Percentiles rank a stretch among this genome's conserved stretches.
phyloP scores from a whole-genome alignment of 2,113 vertebrate species.

The Elanoides forficatus region DNA sequence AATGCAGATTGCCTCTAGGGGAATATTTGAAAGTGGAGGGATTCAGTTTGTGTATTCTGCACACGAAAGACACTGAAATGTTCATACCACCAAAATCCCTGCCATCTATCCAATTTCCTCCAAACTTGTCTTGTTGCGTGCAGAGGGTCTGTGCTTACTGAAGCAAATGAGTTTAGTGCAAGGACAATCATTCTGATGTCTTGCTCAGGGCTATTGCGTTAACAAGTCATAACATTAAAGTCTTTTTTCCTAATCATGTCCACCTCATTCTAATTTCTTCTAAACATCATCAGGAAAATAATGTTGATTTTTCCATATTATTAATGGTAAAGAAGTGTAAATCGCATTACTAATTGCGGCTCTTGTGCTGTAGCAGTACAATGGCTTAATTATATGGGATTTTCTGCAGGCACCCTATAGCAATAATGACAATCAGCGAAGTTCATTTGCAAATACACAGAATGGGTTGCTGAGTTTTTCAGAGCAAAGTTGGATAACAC shows the following conservation, averaged over 20 bases:
- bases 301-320: constrained; percentile 35
- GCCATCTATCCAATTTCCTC: constrained; percentile 57
- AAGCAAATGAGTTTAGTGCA: constrained; percentile 59
- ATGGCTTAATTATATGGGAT: constrained; percentile 2
- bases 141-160: constrained; percentile 57
- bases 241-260: constrained; percentile 29
- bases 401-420: constrained; percentile 7
- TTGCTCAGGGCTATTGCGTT: constrained; percentile 48
- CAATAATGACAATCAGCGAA: constrained; percentile 8
- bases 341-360: constrained; percentile 21
- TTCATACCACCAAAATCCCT: constrained; percentile 54
- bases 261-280: constrained; percentile 41
- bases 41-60: constrained; percentile 65
- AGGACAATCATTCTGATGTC: constrained; percentile 54
- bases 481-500: not conserved
- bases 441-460: constrained; percentile 16
- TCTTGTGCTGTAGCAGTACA: not conserved
- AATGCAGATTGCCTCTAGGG: constrained; percentile 67
- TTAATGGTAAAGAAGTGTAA: constrained; percentile 16
- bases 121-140: constrained; percentile 20
- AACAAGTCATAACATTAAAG: constrained; percentile 52
- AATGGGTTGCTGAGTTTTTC: constrained; percentile 3
- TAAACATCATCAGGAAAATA: constrained; percentile 17
- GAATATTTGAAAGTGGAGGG: constrained; percentile 59
- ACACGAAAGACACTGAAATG: constrained; percentile 60